These are phyloP conservation scores for Drosophila suzukii DNA, from an alignment of 1,140 invertebrate genomes.

Conservation along the genomic window DNA sequence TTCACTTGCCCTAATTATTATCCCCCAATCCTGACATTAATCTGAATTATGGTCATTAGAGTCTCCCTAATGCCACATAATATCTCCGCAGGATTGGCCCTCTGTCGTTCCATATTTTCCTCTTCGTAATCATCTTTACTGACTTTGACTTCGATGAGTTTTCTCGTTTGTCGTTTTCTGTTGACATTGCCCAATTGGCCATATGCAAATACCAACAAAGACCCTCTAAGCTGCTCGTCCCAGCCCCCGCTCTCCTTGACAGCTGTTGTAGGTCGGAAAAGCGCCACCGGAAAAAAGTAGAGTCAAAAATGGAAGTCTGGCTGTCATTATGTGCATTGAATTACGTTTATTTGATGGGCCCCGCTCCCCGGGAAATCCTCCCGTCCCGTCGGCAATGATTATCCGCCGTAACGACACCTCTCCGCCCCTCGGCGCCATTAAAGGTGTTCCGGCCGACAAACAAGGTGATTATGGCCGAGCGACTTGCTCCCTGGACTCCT, in stretches of 20 bases:
- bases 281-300: conserved; percentile 4
- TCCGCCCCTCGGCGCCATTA: conserved; percentile 33
- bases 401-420: conserved; percentile 67
- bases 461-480: conserved; percentile 74
- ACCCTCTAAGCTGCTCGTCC: conserved; percentile 30
- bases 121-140: conserved; percentile 59
- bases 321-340: conserved; percentile 79
- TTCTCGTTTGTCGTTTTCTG: conserved; percentile 43
- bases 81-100: conserved; percentile 4
- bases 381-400: conserved; percentile 54
- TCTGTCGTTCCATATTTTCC: conserved; percentile 33
- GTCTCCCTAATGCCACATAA: conserved; percentile 7
- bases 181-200: conserved; percentile 75
- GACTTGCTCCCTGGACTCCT: conserved; percentile 63
- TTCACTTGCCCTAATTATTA: conserved; percentile 38
- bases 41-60: conserved; percentile 30
- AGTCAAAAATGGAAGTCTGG: conserved; percentile 76
- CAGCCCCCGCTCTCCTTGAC: neutral
- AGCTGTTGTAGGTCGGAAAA: conserved; percentile 16
- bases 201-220: conserved; percentile 72
- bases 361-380: conserved; percentile 4
- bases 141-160: conserved; percentile 50
- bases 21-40: conserved; percentile 6
- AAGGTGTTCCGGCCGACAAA: conserved; percentile 75
- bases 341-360: conserved; percentile 75